Evolutionary conservation across 2,888 invertebrate genomes (phyloP).

Genomic region (Mythimna ferrago): DNA sequence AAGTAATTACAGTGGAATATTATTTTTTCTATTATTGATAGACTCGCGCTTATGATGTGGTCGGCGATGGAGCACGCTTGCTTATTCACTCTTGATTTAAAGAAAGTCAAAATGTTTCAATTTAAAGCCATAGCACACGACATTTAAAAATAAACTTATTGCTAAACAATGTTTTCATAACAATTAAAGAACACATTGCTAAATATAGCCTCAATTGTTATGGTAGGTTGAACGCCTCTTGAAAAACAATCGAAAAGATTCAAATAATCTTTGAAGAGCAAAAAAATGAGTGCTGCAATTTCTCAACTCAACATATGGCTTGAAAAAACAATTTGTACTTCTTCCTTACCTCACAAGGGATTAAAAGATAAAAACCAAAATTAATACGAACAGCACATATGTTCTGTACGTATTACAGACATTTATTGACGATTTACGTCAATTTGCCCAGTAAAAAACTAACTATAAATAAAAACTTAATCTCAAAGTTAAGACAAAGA

Average conservation of each 20-base stretch:
- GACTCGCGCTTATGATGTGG: background rate
- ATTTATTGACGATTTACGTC: constrained; percentile 58
- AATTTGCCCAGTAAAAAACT: constrained; percentile 53
- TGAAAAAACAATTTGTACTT: constrained; percentile 15
- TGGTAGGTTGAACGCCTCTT: background rate
- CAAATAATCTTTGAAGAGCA: background rate
- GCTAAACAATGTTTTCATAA: constrained; percentile 13
- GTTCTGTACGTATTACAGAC: constrained; percentile 36
- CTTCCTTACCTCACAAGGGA: constrained; percentile 14
- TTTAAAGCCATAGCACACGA: background rate
- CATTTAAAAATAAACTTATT: background rate
- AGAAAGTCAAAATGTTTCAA: background rate
- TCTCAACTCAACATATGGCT: constrained; percentile 2
- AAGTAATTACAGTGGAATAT: background rate
- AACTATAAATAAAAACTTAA: constrained; percentile 58
- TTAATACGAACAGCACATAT: constrained; percentile 50
- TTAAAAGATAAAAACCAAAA: constrained; percentile 43
- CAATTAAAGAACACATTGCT: background rate
- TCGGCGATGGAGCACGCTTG: too few species aligned
- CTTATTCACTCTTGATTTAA: too few species aligned
- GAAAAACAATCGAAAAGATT: constrained; percentile 12
- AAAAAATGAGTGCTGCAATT: constrained; percentile 8
- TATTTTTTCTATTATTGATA: too few species aligned
- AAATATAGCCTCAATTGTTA: constrained; percentile 14
- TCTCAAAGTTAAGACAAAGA: constrained; percentile 64